phyloP scores from a whole-genome alignment of 2,113 vertebrate species.

The Gracilinanus agilis region DNA sequence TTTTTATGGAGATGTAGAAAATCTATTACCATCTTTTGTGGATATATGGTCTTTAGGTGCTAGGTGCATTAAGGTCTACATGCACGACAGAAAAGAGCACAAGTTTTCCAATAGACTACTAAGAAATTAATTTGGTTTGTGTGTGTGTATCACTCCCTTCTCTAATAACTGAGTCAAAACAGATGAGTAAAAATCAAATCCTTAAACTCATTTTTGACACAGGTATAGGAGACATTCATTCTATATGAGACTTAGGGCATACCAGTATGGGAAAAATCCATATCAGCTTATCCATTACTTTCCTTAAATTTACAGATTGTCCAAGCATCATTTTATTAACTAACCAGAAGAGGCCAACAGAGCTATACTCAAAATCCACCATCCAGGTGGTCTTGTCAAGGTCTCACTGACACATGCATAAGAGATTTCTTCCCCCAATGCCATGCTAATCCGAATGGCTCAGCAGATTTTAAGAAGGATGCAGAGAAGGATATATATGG shows the following conservation, averaged over 20 bases:
- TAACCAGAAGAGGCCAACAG: neutral
- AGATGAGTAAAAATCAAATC: neutral
- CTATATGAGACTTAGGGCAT: neutral
- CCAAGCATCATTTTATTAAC: neutral
- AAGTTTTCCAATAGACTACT: neutral
- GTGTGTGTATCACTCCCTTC: neutral
- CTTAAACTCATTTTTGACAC: neutral
- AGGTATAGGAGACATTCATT: neutral
- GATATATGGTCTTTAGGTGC: too few species aligned
- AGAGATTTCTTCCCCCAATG: neutral
- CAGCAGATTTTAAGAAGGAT: neutral
- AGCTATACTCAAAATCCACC: neutral
- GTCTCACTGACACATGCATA: neutral
- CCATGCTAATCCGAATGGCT: neutral
- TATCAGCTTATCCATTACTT: neutral
- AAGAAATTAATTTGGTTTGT: neutral
- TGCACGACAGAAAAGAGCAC: neutral
- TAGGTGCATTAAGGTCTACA: neutral
- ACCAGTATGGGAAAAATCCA: neutral
- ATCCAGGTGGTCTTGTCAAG: neutral
- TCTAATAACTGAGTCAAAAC: neutral
- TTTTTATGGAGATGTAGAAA: neutral
- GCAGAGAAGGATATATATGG: neutral
- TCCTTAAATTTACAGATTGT: neutral
- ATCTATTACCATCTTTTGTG: too few species aligned